Conservation (phyloP, 2,888 invertebrate genomes). For the Agrochola litura region DNA sequence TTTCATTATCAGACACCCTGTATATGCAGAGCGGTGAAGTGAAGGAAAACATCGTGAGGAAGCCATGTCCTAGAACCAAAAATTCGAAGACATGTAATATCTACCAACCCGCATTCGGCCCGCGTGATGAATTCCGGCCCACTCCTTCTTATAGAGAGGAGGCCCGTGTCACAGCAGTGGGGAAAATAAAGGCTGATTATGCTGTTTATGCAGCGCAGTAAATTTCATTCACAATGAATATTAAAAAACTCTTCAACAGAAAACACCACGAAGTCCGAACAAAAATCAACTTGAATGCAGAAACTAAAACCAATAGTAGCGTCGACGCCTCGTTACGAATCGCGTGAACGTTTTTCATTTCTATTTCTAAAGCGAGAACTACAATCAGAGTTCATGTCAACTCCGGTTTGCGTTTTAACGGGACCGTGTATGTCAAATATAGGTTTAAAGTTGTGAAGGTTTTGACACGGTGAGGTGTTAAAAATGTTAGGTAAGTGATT, state of each 20-base stretch:
- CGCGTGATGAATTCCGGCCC: too few relatives aligned
- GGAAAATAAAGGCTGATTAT: too few relatives aligned
- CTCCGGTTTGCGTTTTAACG: slow-evolving; percentile 45
- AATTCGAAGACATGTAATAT: too few relatives aligned
- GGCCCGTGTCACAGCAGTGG: too few relatives aligned
- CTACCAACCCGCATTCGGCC: too few relatives aligned
- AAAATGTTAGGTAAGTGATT: not conserved
- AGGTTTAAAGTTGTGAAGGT: not conserved
- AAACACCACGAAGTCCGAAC: slow-evolving; percentile 30
- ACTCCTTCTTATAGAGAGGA: too few relatives aligned
- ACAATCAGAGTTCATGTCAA: slow-evolving; percentile 69
- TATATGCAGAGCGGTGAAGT: not conserved
- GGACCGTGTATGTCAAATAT: slow-evolving; percentile 32
- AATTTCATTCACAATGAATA: not conserved
- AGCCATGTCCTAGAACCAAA: too few relatives aligned
- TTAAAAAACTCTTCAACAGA: slow-evolving; percentile 3
- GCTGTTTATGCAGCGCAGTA: not conserved
- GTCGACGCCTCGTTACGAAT: slow-evolving; percentile 69
- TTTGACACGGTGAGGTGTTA: not conserved
- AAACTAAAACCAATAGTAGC: slow-evolving; percentile 59
- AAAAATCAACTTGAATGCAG: slow-evolving; percentile 1
- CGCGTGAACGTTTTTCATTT: slow-evolving; percentile 68
- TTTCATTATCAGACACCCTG: not conserved
- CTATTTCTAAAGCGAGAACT: slow-evolving; percentile 72
- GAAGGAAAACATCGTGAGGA: too few relatives aligned